Percentiles rank a stretch among this genome's conserved stretches.
Conservation (phyloP, 2,113 vertebrate genomes). For the Puntigrus tetrazona region DNA sequence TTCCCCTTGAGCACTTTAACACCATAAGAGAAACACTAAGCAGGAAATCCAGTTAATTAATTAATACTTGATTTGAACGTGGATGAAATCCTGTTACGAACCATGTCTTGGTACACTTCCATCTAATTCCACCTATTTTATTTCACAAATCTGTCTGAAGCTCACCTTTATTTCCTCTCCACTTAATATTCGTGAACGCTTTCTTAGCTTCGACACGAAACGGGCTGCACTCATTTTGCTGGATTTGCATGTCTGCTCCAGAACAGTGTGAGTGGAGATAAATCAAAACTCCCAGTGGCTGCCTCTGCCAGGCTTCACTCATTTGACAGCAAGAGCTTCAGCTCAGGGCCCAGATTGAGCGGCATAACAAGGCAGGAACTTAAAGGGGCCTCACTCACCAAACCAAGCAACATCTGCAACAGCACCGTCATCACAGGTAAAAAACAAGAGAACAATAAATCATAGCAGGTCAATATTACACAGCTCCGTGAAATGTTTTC, state of each 20-base stretch:
- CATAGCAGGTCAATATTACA: constrained; percentile 12
- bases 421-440: not conserved
- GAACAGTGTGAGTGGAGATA: constrained; percentile 70
- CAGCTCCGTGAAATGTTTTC: constrained; percentile 31
- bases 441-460: not conserved
- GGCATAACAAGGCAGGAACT: constrained; percentile 65
- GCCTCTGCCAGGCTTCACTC: constrained; percentile 72
- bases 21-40: constrained; percentile 52
- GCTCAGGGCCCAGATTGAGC: constrained; percentile 68
- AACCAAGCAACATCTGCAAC: constrained; percentile 12
- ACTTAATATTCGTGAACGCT: constrained; percentile 68
- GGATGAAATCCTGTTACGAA: constrained; percentile 63
- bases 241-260: constrained; percentile 78
- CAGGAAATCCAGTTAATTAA: constrained; percentile 60
- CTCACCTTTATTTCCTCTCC: constrained; percentile 54
- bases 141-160: constrained; percentile 49
- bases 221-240: constrained; percentile 71
- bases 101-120: constrained; percentile 54
- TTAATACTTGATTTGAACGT: constrained; percentile 68
- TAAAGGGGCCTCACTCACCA: constrained; percentile 58
- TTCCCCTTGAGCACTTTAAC: constrained; percentile 45
- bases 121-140: constrained; percentile 51
- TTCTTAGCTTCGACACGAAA: constrained; percentile 54
- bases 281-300: constrained; percentile 76
- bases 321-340: constrained; percentile 69